A percentile compares a stretch with the other conserved stretches of the same genome.
These are phyloP conservation scores for Mobula hypostoma DNA, from an alignment of 2,113 vertebrate species.

Conservation along the genomic window DNA sequence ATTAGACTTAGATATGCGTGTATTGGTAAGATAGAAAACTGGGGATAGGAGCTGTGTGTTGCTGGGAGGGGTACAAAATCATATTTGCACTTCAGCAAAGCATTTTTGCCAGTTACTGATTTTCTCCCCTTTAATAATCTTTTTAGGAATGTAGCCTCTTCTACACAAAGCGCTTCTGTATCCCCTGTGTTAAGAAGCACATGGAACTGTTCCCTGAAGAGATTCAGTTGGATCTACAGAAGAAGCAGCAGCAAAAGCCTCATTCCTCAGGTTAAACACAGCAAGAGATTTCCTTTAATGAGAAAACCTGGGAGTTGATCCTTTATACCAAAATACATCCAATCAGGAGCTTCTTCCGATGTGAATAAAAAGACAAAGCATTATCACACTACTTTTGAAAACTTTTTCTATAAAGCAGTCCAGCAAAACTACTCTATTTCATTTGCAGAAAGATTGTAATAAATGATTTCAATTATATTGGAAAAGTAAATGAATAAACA, in stretches of 20 bases:
- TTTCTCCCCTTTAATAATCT: neutral
- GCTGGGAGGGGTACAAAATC: neutral
- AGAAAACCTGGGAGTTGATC: neutral
- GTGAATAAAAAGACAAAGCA: neutral
- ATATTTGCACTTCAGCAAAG: neutral
- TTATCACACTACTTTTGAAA: neutral
- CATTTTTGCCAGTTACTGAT: neutral
- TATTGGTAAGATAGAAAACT: neutral
- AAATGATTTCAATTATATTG: neutral
- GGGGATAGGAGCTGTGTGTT: no score
- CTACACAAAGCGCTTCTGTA: conserved; percentile 78
- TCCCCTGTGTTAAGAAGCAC: conserved; percentile 68
- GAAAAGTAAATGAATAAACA: neutral
- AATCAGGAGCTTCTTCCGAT: neutral
- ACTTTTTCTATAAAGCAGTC: neutral
- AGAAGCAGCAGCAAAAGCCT: conserved; percentile 54
- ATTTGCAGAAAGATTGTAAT: neutral
- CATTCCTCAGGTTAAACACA: conserved; percentile 31
- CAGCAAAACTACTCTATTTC: neutral
- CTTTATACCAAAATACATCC: neutral
- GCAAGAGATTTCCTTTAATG: neutral
- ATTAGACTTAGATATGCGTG: neutral
- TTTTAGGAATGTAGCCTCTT: conserved; percentile 81
- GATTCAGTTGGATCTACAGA: conserved; percentile 68
- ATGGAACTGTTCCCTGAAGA: conserved; percentile 70